phyloP scores from a whole-genome alignment of 2,797 vertebrate genomes.

The Enoplosus armatus region DNA sequence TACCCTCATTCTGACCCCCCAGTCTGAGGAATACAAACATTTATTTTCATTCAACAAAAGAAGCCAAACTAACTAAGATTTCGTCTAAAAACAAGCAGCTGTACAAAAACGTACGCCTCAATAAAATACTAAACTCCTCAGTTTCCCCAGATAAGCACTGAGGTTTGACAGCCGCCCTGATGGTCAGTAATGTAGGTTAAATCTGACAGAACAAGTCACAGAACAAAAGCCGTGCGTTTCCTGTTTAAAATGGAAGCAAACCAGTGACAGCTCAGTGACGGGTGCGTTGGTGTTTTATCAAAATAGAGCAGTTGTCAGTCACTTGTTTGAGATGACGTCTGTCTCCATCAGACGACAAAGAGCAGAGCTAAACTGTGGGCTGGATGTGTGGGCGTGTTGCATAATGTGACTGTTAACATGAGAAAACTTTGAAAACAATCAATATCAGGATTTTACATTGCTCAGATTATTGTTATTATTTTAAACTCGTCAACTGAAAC shows the following conservation, averaged over 20 bases:
- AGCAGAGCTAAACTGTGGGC: conserved; percentile 21
- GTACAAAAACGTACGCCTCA: not conserved
- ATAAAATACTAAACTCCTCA: not conserved
- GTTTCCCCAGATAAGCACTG: too few relatives aligned
- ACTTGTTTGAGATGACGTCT: conserved; percentile 43
- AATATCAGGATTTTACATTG: not conserved
- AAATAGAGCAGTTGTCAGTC: conserved; percentile 55
- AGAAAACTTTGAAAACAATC: conserved; percentile 38
- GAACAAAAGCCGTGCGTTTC: conserved; percentile 21
- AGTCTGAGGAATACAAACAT: not conserved
- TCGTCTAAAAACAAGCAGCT: not conserved
- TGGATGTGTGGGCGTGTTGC: conserved; percentile 37
- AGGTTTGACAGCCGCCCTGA: too few relatives aligned
- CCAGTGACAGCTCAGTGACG: conserved; percentile 44
- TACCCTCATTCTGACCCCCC: not conserved
- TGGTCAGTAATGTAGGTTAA: not conserved
- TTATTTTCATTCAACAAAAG: not conserved
- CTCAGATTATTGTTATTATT: too few relatives aligned
- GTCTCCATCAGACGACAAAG: conserved; percentile 26
- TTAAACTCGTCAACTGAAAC: too few relatives aligned
- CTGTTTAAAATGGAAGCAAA: conserved; percentile 1
- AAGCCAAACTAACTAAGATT: too few relatives aligned
- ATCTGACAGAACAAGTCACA: not conserved
- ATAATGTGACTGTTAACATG: conserved; percentile 7
- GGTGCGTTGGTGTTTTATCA: conserved; percentile 39